Conservation (phyloP, 2,888 invertebrate genomes). For the Hedychridium roseum region DNA sequence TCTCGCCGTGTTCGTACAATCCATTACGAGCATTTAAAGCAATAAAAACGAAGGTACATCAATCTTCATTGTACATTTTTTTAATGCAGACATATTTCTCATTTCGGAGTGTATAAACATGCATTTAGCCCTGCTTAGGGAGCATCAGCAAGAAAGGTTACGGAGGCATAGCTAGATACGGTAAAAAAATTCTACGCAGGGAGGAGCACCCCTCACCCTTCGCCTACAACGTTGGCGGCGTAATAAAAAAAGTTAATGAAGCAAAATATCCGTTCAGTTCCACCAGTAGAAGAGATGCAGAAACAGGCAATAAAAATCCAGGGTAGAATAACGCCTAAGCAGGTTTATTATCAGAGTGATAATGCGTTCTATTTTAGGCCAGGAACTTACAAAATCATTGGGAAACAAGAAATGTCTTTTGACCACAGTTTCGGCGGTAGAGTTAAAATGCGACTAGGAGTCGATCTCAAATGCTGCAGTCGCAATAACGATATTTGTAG, state of each 20-base stretch:
- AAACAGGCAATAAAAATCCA: slow-evolving; percentile 40
- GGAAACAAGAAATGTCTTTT: slow-evolving; percentile 49
- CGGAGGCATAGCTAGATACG: slow-evolving; percentile 47
- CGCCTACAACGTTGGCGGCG: slow-evolving; percentile 34
- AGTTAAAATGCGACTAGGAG: slow-evolving; percentile 59
- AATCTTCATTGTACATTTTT: neutral
- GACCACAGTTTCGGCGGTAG: slow-evolving; percentile 63
- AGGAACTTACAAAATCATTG: slow-evolving; percentile 40
- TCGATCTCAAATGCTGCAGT: slow-evolving; percentile 63
- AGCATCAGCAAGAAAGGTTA: slow-evolving; percentile 54
- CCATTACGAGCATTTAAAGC: slow-evolving; percentile 42
- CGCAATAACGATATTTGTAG: slow-evolving; percentile 60
- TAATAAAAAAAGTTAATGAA: slow-evolving; percentile 28
- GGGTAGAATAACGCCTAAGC: slow-evolving; percentile 39
- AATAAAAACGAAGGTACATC: slow-evolving; percentile 42
- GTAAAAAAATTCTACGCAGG: slow-evolving; percentile 11
- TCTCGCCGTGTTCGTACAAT: slow-evolving; percentile 49
- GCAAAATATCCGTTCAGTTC: slow-evolving; percentile 42
- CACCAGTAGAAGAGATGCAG: slow-evolving; percentile 32
- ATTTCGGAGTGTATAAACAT: too few relatives aligned
- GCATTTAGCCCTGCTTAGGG: slow-evolving; percentile 43
- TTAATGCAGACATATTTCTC: too few relatives aligned
- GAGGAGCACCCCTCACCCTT: slow-evolving; percentile 47
- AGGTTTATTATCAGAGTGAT: slow-evolving; percentile 6
- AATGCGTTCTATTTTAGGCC: slow-evolving; percentile 41